A percentile compares a stretch with the other conserved stretches of the same genome.
These are phyloP conservation scores for Momotus momota DNA, from an alignment of 2,797 vertebrate species.

Conservation along the genomic window DNA sequence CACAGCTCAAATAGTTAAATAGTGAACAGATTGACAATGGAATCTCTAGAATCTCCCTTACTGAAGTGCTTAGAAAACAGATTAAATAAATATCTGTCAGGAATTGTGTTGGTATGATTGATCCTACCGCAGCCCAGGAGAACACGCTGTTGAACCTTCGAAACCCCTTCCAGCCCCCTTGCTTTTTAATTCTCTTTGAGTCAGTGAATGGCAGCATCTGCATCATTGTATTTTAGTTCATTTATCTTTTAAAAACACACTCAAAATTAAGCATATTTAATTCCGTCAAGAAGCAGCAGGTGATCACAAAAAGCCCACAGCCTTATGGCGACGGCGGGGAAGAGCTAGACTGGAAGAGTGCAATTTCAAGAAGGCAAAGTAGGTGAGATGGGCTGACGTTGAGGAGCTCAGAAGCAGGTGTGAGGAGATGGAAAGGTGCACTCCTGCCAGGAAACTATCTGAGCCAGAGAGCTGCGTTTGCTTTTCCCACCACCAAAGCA, in stretches of 20 bases:
- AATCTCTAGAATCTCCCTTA: slow-evolving; percentile 38
- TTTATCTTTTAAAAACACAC: neutral
- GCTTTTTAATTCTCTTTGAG: neutral
- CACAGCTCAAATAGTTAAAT: slow-evolving; percentile 12
- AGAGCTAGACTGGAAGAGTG: neutral
- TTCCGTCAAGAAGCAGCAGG: neutral
- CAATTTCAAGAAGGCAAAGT: neutral
- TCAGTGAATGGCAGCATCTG: neutral
- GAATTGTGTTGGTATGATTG: neutral
- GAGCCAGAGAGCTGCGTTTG: neutral
- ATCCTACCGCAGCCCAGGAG: slow-evolving; percentile 3
- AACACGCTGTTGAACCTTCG: neutral
- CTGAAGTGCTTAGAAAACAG: slow-evolving; percentile 14
- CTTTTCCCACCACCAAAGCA: neutral
- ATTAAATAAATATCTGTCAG: slow-evolving; percentile 42
- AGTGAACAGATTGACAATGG: slow-evolving; percentile 45
- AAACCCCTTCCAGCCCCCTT: neutral
- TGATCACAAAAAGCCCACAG: neutral
- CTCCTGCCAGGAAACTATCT: neutral
- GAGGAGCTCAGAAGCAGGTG: neutral
- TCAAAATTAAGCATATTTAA: neutral
- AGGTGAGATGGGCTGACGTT: neutral
- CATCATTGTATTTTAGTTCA: neutral
- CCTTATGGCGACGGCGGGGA: neutral
- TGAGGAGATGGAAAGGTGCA: neutral